Conservation (phyloP, 2,888 invertebrate species). For the Erannis defoliaria region DNA sequence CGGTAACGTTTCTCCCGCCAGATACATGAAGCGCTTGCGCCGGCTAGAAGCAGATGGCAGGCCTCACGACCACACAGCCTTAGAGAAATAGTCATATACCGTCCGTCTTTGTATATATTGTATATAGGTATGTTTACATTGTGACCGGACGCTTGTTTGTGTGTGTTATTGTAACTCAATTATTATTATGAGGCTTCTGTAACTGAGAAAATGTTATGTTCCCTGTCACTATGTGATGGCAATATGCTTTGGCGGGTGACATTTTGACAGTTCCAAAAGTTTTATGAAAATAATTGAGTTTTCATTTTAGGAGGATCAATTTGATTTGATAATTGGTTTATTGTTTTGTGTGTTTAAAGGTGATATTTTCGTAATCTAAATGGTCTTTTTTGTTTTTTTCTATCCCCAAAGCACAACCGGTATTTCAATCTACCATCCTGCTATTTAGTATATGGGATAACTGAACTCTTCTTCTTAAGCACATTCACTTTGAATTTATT, state of each 20-base stretch:
- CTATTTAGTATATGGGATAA: not conserved
- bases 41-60: slow-evolving; percentile 75
- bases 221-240: no score
- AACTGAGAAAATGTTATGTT: no score
- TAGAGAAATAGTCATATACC: slow-evolving; percentile 70
- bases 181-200: not conserved
- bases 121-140: slow-evolving; percentile 83
- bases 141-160: slow-evolving; percentile 57
- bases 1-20: slow-evolving; percentile 64
- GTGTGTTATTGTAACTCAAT: slow-evolving; percentile 25
- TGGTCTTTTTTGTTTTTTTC: not conserved
- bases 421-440: not conserved
- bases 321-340: slow-evolving; percentile 7
- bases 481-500: not conserved
- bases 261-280: not conserved
- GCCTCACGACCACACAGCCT: slow-evolving; percentile 64
- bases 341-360: slow-evolving; percentile 21
- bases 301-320: not conserved
- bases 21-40: slow-evolving; percentile 73
- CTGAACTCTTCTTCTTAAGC: not conserved
- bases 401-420: not conserved
- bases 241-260: not conserved
- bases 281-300: not conserved
- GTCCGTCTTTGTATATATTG: slow-evolving; percentile 76
- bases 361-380: slow-evolving; percentile 35